A percentile compares a stretch with the other conserved stretches of the same genome.
Evolutionary conservation across 2,888 invertebrate genomes (phyloP).

Genomic region (Andrena haemorrhoa): DNA sequence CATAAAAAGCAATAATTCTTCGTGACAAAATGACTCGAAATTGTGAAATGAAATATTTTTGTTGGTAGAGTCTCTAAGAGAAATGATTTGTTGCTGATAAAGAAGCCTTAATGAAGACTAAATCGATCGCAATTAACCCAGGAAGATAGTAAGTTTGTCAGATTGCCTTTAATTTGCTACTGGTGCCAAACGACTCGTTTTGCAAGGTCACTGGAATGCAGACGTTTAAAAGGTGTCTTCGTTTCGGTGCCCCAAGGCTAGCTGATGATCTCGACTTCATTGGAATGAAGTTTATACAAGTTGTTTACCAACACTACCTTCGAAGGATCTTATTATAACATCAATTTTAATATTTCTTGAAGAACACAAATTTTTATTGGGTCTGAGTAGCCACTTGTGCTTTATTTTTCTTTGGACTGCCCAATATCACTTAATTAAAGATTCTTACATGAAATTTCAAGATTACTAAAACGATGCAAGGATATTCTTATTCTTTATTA

Average conservation of each 20-base stretch:
- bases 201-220: background rate
- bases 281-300: slow-evolving; percentile 2
- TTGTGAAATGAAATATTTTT: too few relatives aligned
- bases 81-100: background rate
- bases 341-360: background rate
- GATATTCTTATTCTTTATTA: too few relatives aligned
- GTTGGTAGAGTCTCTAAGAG: too few relatives aligned
- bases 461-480: too few relatives aligned
- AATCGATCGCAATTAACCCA: background rate
- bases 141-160: background rate
- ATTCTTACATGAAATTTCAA: background rate
- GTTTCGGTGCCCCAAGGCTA: background rate
- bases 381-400: background rate
- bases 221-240: background rate
- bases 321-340: background rate
- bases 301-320: background rate
- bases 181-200: background rate
- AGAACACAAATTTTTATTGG: background rate
- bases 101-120: background rate
- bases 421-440: background rate
- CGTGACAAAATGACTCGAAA: too few relatives aligned
- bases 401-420: background rate
- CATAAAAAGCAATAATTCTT: too few relatives aligned
- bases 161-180: background rate
- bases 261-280: background rate